Evolutionary conservation across 2,797 vertebrate species (phyloP).

Genomic region (Cyprinodon diabolis): DNA sequence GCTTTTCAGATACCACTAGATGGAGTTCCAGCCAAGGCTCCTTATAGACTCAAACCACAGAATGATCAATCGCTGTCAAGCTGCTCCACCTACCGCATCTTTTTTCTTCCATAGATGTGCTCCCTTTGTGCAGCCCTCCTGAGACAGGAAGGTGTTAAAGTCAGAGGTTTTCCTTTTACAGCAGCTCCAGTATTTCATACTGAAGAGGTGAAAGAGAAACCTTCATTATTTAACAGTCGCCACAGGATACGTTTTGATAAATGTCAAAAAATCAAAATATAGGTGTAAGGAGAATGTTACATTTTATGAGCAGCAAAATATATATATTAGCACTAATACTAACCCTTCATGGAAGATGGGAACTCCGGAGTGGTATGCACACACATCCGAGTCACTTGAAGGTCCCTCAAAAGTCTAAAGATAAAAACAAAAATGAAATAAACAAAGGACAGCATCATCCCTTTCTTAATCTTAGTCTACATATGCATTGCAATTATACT

Average conservation of each 20-base stretch:
- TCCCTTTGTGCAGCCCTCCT: constrained; percentile 91
- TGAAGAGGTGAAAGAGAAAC: constrained; percentile 61
- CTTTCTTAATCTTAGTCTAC: neutral
- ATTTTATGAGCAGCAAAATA: neutral
- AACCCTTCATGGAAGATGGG: constrained; percentile 85
- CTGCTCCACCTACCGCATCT: constrained; percentile 80
- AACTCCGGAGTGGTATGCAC: constrained; percentile 88
- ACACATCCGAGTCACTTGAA: constrained; percentile 86
- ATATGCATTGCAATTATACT: neutral
- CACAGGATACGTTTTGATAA: constrained; percentile 5
- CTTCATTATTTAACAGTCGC: constrained; percentile 12
- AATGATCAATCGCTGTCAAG: constrained; percentile 20
- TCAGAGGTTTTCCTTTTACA: constrained; percentile 98
- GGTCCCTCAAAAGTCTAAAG: constrained; percentile 79
- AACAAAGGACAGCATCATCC: neutral
- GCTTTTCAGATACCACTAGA: constrained; percentile 50
- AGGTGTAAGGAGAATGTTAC: neutral
- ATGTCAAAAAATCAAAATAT: neutral
- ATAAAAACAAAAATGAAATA: constrained; percentile 8
- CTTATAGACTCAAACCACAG: constrained; percentile 1
- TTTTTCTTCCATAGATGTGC: constrained; percentile 92
- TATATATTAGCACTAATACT: constrained; percentile 18
- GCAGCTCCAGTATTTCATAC: constrained; percentile 99
- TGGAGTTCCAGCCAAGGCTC: constrained; percentile 43
- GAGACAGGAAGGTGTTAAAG: constrained; percentile 97